Base-by-base conservation (phyloP, 2,888 invertebrate species). In the Nymphalis polychloros region DNA sequence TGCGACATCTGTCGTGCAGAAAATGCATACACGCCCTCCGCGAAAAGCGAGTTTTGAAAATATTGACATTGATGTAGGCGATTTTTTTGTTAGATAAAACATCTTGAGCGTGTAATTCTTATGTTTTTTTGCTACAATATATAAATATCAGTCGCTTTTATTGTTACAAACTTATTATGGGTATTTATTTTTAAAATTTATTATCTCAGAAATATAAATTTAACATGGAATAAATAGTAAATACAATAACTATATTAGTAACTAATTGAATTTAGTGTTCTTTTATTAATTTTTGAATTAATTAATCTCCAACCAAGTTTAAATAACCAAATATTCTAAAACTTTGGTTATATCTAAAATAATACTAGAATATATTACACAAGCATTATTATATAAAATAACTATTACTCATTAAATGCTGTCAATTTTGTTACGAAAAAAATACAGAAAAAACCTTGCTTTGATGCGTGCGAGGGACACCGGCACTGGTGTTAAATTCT, bases 1-100 rank as follows among this genome's bases (percentile, higher is more conserved):
- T 77, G 76, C 78, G 85, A 88, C 92, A 92, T 91, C 91, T 92
- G 92, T 86, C 88, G 88, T 77, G 79, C 83, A 81, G 81, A 82
- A 83, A 81, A 81, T 75, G 78, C 70, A 71, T 86, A 87, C 86
- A 90, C 91, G 91, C 91, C 91, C 87, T 76, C 60, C 78, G 75
- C 72, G 78, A 76, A 79, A 79, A 75, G 74, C 69, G 82, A 84
- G 86, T 85, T 79, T 79, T 68, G 76, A 80, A 83, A 81, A 84
- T 81, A 81, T 82, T 82, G 78, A 78, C 77, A 73, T 73, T 77
- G 69, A 69, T 70, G 59, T 65, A 69, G 69, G 61, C 61, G 53
- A 47, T 62, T 71, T 66, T 23, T 67, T 69, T 67, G 62, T 49
- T 16, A 16, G 20, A 61, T 61, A 55, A 49, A 55, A 67, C 69